Conservation (phyloP, 1,140 invertebrate species). For the Myzus persicae region DNA sequence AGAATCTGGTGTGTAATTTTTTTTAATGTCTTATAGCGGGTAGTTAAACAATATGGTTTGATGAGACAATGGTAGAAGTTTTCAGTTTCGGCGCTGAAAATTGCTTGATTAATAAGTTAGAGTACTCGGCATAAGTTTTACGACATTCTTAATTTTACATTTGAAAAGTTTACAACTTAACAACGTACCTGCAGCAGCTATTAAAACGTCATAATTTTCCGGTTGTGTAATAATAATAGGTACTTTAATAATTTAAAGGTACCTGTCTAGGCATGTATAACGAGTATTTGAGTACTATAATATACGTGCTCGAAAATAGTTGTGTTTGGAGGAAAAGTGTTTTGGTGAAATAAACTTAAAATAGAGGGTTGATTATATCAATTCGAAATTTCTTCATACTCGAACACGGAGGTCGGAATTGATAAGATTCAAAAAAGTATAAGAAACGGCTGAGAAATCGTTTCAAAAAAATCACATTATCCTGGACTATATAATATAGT, state of each 20-base stretch:
- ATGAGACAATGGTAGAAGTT: neutral
- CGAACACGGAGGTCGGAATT: neutral
- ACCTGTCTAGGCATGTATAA: neutral
- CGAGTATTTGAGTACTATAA: neutral
- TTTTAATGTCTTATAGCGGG: neutral
- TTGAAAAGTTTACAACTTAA: neutral
- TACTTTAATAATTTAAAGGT: neutral
- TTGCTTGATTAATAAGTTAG: neutral
- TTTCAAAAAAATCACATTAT: neutral
- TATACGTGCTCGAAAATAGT: neutral
- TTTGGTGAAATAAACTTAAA: neutral
- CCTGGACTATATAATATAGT: fast-evolving
- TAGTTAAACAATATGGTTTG: neutral
- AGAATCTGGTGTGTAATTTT: neutral
- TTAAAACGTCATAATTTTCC: neutral
- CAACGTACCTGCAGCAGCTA: neutral
- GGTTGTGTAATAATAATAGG: neutral
- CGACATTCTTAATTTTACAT: conserved; percentile 16
- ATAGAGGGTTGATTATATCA: neutral
- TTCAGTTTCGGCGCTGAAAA: neutral
- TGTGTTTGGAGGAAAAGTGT: neutral
- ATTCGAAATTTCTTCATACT: neutral
- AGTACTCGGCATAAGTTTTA: conserved; percentile 26
- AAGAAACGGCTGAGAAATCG: neutral
- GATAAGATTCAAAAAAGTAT: neutral